Conservation (phyloP, 2,797 vertebrate species). For the Cephalopachus bancanus region DNA sequence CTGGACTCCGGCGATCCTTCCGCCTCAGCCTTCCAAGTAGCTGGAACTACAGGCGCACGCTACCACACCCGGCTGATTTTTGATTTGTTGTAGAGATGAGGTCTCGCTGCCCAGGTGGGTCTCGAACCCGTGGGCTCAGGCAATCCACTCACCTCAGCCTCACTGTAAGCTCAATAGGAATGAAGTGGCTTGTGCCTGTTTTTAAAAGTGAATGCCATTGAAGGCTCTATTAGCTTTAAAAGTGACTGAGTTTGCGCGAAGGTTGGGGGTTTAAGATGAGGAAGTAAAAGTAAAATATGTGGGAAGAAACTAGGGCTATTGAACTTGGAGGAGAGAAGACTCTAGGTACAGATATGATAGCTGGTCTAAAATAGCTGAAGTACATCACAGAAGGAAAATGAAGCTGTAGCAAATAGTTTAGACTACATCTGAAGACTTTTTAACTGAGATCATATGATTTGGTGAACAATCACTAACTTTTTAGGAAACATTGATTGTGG, state of each 20-base stretch:
- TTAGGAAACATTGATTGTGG: constrained; percentile 27
- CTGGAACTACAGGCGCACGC: no score
- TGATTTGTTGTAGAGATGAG: no score
- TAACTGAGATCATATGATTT: constrained; percentile 15
- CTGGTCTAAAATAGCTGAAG: constrained; percentile 61
- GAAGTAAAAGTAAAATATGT: neutral
- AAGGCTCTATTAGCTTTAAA: constrained; percentile 62
- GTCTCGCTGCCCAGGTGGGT: no score
- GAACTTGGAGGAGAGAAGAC: constrained; percentile 63
- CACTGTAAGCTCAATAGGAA: constrained; percentile 46
- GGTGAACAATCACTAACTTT: constrained; percentile 38
- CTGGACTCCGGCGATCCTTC: no score
- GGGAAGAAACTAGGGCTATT: constrained; percentile 22
- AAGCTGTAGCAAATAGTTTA: neutral
- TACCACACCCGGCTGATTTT: no score
- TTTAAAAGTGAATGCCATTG: constrained; percentile 61
- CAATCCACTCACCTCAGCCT: no score
- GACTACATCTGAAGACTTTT: neutral
- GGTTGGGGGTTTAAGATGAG: neutral
- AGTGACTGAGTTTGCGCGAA: constrained; percentile 27
- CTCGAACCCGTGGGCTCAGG: no score
- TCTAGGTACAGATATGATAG: constrained; percentile 22
- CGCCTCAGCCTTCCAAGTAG: no score
- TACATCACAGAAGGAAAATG: constrained; percentile 55
- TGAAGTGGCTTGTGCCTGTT: neutral